Base-by-base conservation (phyloP, 2,797 vertebrate species). In the Brachymystax lenok region DNA sequence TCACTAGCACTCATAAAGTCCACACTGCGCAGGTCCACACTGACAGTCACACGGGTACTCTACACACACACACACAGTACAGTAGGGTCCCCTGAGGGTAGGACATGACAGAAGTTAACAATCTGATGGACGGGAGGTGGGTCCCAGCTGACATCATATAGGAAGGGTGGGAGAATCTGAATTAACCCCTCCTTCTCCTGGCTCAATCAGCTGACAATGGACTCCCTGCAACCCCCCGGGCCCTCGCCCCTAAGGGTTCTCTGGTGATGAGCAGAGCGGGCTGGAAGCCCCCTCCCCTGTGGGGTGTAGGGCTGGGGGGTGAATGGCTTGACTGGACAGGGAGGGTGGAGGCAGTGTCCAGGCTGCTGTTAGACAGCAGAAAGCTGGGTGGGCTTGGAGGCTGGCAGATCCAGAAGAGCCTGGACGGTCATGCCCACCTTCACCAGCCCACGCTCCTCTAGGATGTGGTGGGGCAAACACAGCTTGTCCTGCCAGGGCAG, bases 401-500 rank as follows among this genome's bases (percentile, higher is more conserved):
- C 54, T 2, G 97, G 95, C 85, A 99, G 90, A 74, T 99, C 98
- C 84, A 99, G 94, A 79, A 99, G 94, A 74, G 97, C 97, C 91
- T 99, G 98, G 76, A 99, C 96, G 0, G 98, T 99, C 74, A 95
- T 85, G 6, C 98, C 96, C 76, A 99, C 98, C 91, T 96, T 99
- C 79, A 99, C 96, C 82, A 99, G 93, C 16, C 98, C 97, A 54
- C 97, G 94, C 88, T 99, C 97, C 85, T 99, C 98, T 79, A 99
- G 93, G 90, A 99, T 99, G 87, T 99, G 98, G 86, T 99, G 98
- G 69, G 98, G 98, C 90, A 99, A 93, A 89, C 98, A 99, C 69
- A 99, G 94, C 91, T 96, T 94, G 90, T 99, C 98, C 98, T 99
- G 90, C 17, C 51, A 19, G 27, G 66, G 27, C 17, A 33, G 1